Evolutionary conservation across 2,797 vertebrate genomes (phyloP).

Genomic region (Gila robusta): DNA sequence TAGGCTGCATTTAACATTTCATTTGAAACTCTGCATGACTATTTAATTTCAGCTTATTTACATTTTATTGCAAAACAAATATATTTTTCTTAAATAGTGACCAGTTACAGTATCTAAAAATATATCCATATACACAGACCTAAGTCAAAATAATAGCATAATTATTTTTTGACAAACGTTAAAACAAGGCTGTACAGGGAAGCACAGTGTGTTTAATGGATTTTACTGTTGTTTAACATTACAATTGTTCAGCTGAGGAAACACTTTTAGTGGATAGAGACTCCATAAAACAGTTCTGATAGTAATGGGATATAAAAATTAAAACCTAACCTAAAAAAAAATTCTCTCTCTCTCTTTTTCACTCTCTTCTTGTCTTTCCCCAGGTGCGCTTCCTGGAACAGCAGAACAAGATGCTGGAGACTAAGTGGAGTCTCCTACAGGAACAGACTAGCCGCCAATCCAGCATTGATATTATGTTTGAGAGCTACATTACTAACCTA

Average conservation of each 20-base stretch:
- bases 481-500: conserved; percentile 77
- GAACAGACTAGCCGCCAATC: conserved; percentile 77
- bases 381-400: conserved; percentile 83
- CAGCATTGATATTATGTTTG: conserved; percentile 73
- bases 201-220: neutral
- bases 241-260: neutral
- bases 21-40: neutral
- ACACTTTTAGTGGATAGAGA: neutral
- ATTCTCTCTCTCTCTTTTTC: neutral
- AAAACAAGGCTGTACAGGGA: neutral
- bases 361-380: conserved; percentile 61
- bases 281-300: neutral
- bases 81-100: no score
- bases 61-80: no score
- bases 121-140: no score
- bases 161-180: no score
- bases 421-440: conserved; percentile 83
- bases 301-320: neutral
- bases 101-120: no score
- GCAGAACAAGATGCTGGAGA: conserved; percentile 85
- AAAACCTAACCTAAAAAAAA: neutral
- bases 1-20: neutral
- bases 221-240: neutral
- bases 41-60: neutral
- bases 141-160: no score